Evolutionary conservation across 2,888 invertebrate genomes (phyloP).

Genomic region (Drosophila buzzatii): DNA sequence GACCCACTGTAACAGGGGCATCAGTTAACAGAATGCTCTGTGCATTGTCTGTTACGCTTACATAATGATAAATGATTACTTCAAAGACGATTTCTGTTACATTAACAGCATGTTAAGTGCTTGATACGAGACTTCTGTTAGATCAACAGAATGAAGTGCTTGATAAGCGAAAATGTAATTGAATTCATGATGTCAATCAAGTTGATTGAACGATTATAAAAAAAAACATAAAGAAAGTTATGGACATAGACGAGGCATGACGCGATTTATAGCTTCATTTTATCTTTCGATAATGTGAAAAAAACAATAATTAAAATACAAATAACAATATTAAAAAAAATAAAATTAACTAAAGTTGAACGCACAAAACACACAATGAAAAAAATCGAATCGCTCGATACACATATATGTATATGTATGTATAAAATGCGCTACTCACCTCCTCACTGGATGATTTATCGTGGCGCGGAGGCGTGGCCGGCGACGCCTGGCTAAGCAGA

Average conservation of each 20-base stretch:
- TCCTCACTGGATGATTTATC: conserved; percentile 98
- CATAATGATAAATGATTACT: conserved; percentile 5
- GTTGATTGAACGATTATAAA: conserved; percentile 10
- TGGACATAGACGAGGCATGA: conserved; percentile 34
- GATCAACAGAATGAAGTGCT: conserved; percentile 33
- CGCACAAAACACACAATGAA: conserved; percentile 72
- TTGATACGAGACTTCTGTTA: conserved; percentile 4
- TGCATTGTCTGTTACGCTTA: not conserved
- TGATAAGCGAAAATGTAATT: conserved; percentile 14
- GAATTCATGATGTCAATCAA: conserved; percentile 15
- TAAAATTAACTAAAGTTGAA: conserved; percentile 35
- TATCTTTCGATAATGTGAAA: conserved; percentile 30
- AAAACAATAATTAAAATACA: conserved; percentile 32
- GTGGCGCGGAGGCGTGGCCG: conserved; percentile 93
- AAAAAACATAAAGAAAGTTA: conserved; percentile 12
- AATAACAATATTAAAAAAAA: conserved; percentile 26
- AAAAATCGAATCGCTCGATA: conserved; percentile 48
- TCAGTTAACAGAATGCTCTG: not conserved
- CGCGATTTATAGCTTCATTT: conserved; percentile 23
- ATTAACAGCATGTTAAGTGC: conserved; percentile 2
- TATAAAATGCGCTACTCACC: conserved; percentile 87
- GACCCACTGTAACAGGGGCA: conserved; percentile 26
- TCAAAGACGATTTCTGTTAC: not conserved
- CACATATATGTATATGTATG: not conserved
- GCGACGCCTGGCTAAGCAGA: conserved; percentile 95